A percentile compares a stretch with the other conserved stretches of the same genome.
These are phyloP conservation scores for Martes martes DNA, from an alignment of 2,113 vertebrate species.

Conservation along the genomic window DNA sequence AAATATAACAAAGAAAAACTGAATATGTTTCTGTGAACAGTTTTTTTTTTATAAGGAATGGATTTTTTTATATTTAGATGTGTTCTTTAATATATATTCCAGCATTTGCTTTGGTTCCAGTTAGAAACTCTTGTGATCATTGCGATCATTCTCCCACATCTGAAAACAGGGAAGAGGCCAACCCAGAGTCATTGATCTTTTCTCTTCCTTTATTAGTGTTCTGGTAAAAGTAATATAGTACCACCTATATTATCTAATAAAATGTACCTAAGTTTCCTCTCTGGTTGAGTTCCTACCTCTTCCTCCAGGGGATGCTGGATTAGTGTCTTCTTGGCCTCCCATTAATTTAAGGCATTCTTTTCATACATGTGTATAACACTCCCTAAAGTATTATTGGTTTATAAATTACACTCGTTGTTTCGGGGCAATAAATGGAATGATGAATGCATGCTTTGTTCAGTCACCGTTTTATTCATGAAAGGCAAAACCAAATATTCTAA, in stretches of 20 bases:
- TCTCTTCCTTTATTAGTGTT: slow-evolving; percentile 11
- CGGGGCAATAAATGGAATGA: slow-evolving; percentile 85
- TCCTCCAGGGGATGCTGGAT: slow-evolving; percentile 75
- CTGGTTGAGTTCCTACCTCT: slow-evolving; percentile 73
- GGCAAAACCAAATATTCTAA: slow-evolving; percentile 80
- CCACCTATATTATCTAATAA: slow-evolving; percentile 45
- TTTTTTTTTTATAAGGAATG: not conserved
- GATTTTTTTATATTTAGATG: not conserved
- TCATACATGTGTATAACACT: slow-evolving; percentile 82
- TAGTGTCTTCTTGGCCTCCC: slow-evolving; percentile 71
- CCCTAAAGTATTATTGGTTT: slow-evolving; percentile 84
- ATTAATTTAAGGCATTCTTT: slow-evolving; percentile 85
- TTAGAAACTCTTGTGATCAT: not conserved
- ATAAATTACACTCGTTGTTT: slow-evolving; percentile 87
- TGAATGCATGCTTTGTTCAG: slow-evolving; percentile 85
- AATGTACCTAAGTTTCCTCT: slow-evolving; percentile 65
- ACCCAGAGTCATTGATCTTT: not conserved
- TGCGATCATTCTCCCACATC: not conserved
- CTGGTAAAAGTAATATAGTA: slow-evolving; percentile 30
- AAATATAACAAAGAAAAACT: not conserved
- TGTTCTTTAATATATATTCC: not conserved
- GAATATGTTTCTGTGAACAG: not conserved
- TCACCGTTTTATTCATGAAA: slow-evolving; percentile 88
- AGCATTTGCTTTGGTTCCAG: not conserved
- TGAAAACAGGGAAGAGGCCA: not conserved